Percentiles rank a stretch among this genome's conserved stretches.
These are phyloP conservation scores for Eristalis arbustorum DNA, from an alignment of 2,888 invertebrate species.

Conservation along the genomic window DNA sequence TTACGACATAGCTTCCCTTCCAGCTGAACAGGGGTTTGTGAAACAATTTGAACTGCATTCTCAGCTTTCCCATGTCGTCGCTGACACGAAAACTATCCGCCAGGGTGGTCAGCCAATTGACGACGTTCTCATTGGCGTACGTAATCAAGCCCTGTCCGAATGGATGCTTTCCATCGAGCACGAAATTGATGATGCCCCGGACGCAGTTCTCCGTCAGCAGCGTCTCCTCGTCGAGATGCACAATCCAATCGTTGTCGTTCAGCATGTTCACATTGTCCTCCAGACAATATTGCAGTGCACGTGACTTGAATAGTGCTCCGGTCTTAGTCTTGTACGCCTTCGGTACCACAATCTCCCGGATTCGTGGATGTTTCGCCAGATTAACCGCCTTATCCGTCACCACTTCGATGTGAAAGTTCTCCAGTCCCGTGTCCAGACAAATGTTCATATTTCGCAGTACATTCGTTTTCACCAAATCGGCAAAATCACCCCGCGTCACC, in stretches of 20 bases:
- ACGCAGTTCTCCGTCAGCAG: slow-evolving; percentile 95
- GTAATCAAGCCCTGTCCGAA: slow-evolving; percentile 98
- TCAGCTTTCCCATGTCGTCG: slow-evolving; percentile 98
- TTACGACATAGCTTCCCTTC: slow-evolving; percentile 99
- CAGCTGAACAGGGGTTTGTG: slow-evolving; percentile 98
- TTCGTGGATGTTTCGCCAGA: slow-evolving; percentile 88
- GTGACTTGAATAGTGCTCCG: slow-evolving; percentile 95
- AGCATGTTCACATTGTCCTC: slow-evolving; percentile 93
- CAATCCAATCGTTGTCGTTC: slow-evolving; percentile 95
- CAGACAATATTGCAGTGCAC: slow-evolving; percentile 96
- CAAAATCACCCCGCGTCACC: slow-evolving; percentile 96
- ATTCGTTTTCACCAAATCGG: slow-evolving; percentile 93
- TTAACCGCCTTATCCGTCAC: slow-evolving; percentile 94
- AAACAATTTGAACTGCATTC: slow-evolving; percentile 94
- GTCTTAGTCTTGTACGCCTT: slow-evolving; percentile 91
- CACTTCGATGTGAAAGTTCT: slow-evolving; percentile 97
- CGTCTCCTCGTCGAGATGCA: slow-evolving; percentile 98
- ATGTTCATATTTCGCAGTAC: slow-evolving; percentile 92
- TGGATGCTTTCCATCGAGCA: slow-evolving; percentile 94
- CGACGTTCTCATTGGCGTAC: slow-evolving; percentile 97
- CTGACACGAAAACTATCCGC: slow-evolving; percentile 97
- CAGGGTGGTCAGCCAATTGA: slow-evolving; percentile 97
- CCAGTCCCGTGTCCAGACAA: slow-evolving; percentile 93
- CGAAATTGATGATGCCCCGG: slow-evolving; percentile 95
- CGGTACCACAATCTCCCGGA: slow-evolving; percentile 94